Percentiles rank a stretch among this genome's conserved stretches.
phyloP scores from a whole-genome alignment of 2,797 vertebrate genomes.

The Thripadectes ignobilis region DNA sequence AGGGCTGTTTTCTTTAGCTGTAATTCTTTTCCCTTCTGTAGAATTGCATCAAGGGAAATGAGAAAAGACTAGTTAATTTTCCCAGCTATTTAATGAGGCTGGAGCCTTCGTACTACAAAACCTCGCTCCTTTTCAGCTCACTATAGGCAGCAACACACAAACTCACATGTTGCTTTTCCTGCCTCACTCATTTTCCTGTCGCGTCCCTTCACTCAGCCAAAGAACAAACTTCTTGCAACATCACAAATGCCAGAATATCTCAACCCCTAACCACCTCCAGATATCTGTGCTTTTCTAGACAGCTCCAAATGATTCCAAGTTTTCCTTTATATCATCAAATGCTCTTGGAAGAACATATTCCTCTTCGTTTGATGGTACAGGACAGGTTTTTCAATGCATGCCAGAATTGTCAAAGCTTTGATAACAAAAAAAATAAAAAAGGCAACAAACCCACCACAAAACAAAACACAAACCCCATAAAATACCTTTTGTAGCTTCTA shows the following conservation, averaged over 20 bases:
- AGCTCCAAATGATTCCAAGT: conserved; percentile 20
- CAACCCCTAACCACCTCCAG: not conserved
- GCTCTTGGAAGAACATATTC: conserved; percentile 49
- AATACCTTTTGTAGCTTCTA: not conserved
- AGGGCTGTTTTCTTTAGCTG: conserved; percentile 21
- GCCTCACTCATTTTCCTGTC: not conserved
- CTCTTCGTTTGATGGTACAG: conserved; percentile 20
- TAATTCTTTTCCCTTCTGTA: not conserved
- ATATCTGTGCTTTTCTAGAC: conserved; percentile 28
- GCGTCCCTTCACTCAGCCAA: not conserved
- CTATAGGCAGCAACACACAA: not conserved
- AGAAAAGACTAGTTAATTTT: conserved; percentile 31
- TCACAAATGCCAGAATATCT: not conserved
- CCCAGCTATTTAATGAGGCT: conserved; percentile 20
- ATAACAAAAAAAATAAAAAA: not conserved
- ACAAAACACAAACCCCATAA: not conserved
- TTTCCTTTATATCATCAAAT: conserved; percentile 26
- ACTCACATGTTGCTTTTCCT: not conserved
- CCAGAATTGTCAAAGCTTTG: conserved; percentile 31
- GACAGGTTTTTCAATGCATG: conserved; percentile 21
- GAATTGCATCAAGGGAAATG: not conserved
- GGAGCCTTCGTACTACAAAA: not conserved
- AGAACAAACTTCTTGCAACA: not conserved
- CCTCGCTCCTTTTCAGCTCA: not conserved
- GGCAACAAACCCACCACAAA: not conserved